Percentiles rank a stretch among this genome's conserved stretches.
phyloP scores from a whole-genome alignment of 2,113 vertebrate species.

The Gorsachius goisagi region DNA sequence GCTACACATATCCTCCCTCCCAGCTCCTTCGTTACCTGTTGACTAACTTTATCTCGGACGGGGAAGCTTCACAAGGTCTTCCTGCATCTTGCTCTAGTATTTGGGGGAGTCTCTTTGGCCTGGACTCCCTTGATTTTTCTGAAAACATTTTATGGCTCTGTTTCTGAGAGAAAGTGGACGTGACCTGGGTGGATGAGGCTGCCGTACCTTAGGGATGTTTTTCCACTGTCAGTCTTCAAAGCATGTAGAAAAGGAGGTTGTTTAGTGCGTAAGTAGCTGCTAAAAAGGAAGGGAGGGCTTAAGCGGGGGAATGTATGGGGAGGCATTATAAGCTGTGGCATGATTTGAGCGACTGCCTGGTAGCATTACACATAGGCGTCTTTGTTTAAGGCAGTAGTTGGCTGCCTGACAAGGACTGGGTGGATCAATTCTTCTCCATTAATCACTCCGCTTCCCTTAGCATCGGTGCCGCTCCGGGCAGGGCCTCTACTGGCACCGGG shows the following conservation, averaged over 20 bases:
- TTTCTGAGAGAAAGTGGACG: neutral
- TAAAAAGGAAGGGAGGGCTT: neutral
- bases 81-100: neutral
- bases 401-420: neutral
- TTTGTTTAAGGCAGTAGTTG: conserved; percentile 20
- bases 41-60: neutral
- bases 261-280: conserved; percentile 11
- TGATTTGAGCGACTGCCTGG: conserved; percentile 31
- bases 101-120: neutral
- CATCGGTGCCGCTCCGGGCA: accelerated
- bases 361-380: neutral
- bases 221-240: neutral
- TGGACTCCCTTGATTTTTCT: neutral
- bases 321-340: conserved; percentile 37
- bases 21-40: neutral
- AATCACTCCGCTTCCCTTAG: neutral
- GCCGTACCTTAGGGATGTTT: neutral
- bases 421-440: conserved; percentile 46
- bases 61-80: neutral
- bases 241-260: neutral
- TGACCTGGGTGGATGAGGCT: neutral
- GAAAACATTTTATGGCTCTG: neutral
- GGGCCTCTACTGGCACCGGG: neutral
- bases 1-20: neutral
- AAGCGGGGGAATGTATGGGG: neutral